These are phyloP conservation scores for Lerema accius DNA, from an alignment of 1,140 invertebrate species.

Conservation along the genomic window DNA sequence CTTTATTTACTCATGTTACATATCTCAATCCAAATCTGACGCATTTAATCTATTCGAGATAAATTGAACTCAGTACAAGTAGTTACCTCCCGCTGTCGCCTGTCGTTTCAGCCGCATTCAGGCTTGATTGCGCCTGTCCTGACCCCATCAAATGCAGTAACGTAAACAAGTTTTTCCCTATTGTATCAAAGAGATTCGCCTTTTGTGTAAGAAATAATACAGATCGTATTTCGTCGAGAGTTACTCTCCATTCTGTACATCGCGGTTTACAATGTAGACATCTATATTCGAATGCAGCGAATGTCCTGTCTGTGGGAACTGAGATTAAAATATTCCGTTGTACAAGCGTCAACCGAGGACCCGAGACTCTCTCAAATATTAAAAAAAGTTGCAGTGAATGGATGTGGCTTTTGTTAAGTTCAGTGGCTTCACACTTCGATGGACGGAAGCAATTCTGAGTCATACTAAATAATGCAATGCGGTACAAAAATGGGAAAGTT, in stretches of 20 bases:
- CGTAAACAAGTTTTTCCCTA: conserved; percentile 58
- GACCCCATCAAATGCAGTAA: conserved; percentile 50
- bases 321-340: conserved; percentile 40
- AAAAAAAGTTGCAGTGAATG: conserved; percentile 24
- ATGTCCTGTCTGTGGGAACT: conserved; percentile 17
- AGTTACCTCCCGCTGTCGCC: conserved; percentile 7
- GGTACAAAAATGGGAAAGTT: background rate
- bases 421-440: conserved; percentile 17
- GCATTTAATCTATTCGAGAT: background rate
- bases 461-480: conserved; percentile 4
- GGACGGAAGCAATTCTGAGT: conserved; percentile 8
- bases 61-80: background rate
- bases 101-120: conserved; percentile 23
- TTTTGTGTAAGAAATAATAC: conserved; percentile 53
- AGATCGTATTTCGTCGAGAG: conserved; percentile 47
- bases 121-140: conserved; percentile 43
- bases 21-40: background rate
- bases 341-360: conserved; percentile 22
- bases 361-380: conserved; percentile 27
- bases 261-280: conserved; percentile 19
- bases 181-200: conserved; percentile 50
- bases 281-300: conserved; percentile 37
- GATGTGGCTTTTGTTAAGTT: conserved; percentile 16
- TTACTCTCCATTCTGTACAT: conserved; percentile 15
- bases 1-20: too few species aligned